These are phyloP conservation scores for Cetonia aurata DNA, from an alignment of 2,888 invertebrate species.

Conservation along the genomic window DNA sequence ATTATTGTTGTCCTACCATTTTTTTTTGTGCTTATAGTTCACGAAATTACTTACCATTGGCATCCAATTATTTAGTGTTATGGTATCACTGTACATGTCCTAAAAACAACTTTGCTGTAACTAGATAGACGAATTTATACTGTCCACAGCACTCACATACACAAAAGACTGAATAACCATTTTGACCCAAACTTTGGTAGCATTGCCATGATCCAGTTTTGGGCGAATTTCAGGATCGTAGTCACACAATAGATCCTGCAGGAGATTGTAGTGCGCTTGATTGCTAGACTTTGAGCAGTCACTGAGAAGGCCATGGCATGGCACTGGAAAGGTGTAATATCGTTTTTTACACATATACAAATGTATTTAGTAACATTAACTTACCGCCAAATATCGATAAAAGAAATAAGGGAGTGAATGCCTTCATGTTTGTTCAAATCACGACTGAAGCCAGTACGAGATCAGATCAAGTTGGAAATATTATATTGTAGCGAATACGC, in stretches of 20 bases:
- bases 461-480: not conserved
- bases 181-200: conserved; percentile 70
- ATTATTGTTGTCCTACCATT: no score
- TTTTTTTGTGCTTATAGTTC: no score
- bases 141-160: conserved; percentile 59
- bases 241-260: conserved; percentile 70
- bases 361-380: not conserved
- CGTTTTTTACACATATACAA: not conserved
- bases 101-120: conserved; percentile 51
- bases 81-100: conserved; percentile 57
- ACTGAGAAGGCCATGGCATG: conserved; percentile 5
- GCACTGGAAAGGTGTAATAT: conserved; percentile 11
- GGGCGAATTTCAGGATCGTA: conserved; percentile 72
- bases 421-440: conserved; percentile 13
- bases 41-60: conserved; percentile 63
- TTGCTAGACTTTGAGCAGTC: conserved; percentile 34
- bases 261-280: conserved; percentile 58
- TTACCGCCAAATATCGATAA: conserved; percentile 13
- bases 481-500: conserved; percentile 7
- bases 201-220: conserved; percentile 67
- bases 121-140: no score
- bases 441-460: not conserved
- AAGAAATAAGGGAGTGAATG: conserved; percentile 1
- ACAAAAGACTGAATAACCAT: conserved; percentile 71
- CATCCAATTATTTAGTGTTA: conserved; percentile 71